Base-by-base conservation (phyloP, 35 echinoderm and acorn worm species). In the Strongylocentrotus purpuratus region DNA sequence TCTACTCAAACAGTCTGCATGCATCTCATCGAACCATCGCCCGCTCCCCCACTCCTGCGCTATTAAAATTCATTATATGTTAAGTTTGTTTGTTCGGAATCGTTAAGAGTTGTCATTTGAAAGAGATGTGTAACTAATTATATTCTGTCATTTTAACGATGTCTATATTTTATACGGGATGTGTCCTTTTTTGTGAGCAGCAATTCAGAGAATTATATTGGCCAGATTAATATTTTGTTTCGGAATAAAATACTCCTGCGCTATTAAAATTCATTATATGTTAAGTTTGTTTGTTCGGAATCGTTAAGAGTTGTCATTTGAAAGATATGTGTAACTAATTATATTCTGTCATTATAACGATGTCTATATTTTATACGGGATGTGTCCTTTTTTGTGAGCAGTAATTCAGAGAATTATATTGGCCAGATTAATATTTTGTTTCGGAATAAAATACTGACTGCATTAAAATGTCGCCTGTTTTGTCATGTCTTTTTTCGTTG, bases 141-240 rank as follows among this genome's bases (percentile, higher is more conserved):
- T 78, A n/a, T 78, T 78, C 22, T n/a, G 20, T 78, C 20, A 78
- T 78, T 28, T 28, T 28, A 0, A 22, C 25, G 65, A 78, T 78
- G 65, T 78, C 65, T 78, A 78, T 78, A 78, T 78, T 78, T 78
- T 31, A 78, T 78, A 78, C 65, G 7, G 65, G 22, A 78, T 78
- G 18, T 78, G 7, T 28, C 65, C 25, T 78, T 78, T 28, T 55
- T 55, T 55, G n/a, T n/a, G 50, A 55, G 50, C 50, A n/a, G 20
- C n/a, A 78, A 78, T 78, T 78, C 65, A 78, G 65, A 78, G 65
- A 28, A 78, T 78, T 71, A 78, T 78, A 31, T 78, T 78, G 65
- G 65, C 65, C 65, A 78, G 65, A 78, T 28, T 78, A 78, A 78
- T 78, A 78, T 78, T 78, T 78, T 78, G 22, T 78, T 78, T 78